Evolutionary conservation across 1,140 invertebrate species (phyloP).

Genomic region (Aphis gossypii): DNA sequence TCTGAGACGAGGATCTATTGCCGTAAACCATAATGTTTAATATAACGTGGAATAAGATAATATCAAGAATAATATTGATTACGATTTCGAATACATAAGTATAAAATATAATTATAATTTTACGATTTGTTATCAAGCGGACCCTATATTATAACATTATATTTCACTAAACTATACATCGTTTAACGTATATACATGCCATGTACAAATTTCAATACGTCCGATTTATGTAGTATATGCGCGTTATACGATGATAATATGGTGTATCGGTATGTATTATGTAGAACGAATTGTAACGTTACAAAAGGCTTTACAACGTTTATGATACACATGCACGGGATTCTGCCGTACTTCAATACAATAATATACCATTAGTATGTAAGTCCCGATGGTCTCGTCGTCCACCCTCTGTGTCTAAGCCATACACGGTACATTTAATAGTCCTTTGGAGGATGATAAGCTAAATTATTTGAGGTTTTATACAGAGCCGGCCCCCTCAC

Average conservation of each 20-base stretch:
- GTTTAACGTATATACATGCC: neutral
- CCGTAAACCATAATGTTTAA: neutral
- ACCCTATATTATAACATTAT: neutral
- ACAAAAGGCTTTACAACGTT: constrained; percentile 18
- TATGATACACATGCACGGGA: too few relatives aligned
- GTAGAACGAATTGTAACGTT: neutral
- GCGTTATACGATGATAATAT: too few relatives aligned
- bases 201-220: neutral
- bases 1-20: neutral
- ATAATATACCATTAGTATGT: neutral
- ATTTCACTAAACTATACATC: neutral
- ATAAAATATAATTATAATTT: neutral
- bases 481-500: neutral
- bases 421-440: constrained; percentile 28
- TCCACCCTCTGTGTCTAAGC: neutral
- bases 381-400: neutral
- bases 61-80: neutral
- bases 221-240: neutral
- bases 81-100: neutral
- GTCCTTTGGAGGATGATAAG: neutral
- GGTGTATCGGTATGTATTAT: neutral
- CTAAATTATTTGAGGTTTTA: neutral
- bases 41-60: neutral
- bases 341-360: neutral
- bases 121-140: neutral